These are phyloP conservation scores for Leptobrachium leishanense DNA, from an alignment of 2,113 vertebrate species.

Conservation along the genomic window DNA sequence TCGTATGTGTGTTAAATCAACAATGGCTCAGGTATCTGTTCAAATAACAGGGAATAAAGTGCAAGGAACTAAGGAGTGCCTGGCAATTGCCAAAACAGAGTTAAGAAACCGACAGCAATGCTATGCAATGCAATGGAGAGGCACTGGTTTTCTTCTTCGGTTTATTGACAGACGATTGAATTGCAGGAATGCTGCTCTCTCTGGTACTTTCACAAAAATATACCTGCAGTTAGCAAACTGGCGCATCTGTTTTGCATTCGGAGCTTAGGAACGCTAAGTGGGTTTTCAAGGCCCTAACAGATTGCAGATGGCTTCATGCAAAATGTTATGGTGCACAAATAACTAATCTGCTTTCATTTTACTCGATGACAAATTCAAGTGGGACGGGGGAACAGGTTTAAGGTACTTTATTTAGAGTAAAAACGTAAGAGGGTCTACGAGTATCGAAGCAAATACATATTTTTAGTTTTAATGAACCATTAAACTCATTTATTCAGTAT, in stretches of 20 bases:
- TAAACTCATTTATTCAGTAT: too few species aligned
- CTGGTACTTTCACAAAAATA: not conserved
- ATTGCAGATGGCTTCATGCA: not conserved
- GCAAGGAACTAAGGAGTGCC: not conserved
- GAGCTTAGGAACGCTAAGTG: not conserved
- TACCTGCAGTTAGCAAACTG: not conserved
- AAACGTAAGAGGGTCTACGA: too few species aligned
- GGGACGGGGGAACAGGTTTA: not conserved
- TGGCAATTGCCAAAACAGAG: not conserved
- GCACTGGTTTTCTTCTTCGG: not conserved
- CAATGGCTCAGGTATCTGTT: not conserved
- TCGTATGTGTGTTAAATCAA: not conserved
- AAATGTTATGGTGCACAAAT: not conserved
- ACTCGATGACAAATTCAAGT: not conserved
- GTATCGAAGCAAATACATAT: too few species aligned
- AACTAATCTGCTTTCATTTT: not conserved
- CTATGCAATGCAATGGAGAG: not conserved
- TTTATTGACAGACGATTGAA: not conserved
- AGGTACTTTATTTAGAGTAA: not conserved
- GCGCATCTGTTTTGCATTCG: not conserved
- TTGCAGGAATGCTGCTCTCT: not conserved
- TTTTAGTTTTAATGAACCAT: too few species aligned
- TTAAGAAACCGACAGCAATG: not conserved
- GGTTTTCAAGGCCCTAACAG: not conserved
- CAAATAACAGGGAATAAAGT: not conserved